A percentile compares a stretch with the other conserved stretches of the same genome.
Evolutionary conservation across 2,888 invertebrate genomes (phyloP).

Genomic region (Mellilla xanthometata): DNA sequence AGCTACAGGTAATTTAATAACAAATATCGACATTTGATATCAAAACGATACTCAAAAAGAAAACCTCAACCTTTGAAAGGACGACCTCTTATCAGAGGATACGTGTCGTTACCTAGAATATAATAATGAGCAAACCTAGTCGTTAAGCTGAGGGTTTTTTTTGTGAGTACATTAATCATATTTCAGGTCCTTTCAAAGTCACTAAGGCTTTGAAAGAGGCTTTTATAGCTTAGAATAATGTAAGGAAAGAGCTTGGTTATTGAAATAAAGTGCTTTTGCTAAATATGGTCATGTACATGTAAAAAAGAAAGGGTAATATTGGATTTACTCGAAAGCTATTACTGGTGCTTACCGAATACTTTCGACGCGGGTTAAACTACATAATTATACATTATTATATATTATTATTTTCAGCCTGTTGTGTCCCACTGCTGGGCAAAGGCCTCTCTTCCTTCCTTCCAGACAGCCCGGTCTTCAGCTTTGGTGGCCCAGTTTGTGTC

Average conservation of each 20-base stretch:
- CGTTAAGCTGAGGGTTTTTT: background rate
- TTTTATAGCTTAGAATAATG: slow-evolving; percentile 7
- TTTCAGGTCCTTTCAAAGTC: slow-evolving; percentile 6
- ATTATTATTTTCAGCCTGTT: too few relatives aligned
- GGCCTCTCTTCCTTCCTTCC: too few relatives aligned
- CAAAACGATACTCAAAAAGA: background rate
- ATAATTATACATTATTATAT: too few relatives aligned
- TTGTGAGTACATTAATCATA: slow-evolving; percentile 10
- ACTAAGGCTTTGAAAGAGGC: background rate
- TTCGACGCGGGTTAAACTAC: too few relatives aligned
- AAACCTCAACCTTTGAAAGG: slow-evolving; percentile 5
- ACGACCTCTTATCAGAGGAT: slow-evolving; percentile 10
- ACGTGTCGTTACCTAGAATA: too few relatives aligned
- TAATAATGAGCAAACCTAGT: background rate
- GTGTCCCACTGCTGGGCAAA: too few relatives aligned
- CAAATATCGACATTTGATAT: too few relatives aligned
- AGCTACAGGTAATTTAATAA: too few relatives aligned
- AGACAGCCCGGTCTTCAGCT: too few relatives aligned
- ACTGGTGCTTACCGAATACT: too few relatives aligned
- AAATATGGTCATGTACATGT: slow-evolving; percentile 11
- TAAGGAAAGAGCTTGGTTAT: slow-evolving; percentile 12
- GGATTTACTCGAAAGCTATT: too few relatives aligned
- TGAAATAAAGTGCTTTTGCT: slow-evolving; percentile 13
- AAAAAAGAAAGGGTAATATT: slow-evolving; percentile 1
- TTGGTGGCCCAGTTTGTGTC: too few relatives aligned